These are phyloP conservation scores for Pyrgilauda ruficollis DNA, from an alignment of 2,113 vertebrate genomes.

Conservation along the genomic window DNA sequence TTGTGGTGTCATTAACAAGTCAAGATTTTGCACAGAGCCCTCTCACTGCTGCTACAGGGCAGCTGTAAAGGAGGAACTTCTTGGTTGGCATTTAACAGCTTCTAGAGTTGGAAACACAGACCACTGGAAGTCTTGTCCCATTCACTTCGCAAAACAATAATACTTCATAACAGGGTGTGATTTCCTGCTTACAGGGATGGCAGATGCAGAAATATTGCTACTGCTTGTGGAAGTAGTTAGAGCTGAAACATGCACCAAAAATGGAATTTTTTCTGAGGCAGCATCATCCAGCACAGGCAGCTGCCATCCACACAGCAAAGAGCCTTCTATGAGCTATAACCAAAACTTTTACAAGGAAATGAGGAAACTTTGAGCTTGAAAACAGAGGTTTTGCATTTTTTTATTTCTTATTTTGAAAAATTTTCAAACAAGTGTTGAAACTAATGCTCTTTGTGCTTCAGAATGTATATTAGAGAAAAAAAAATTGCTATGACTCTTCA, in stretches of 20 bases:
- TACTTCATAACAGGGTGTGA: not conserved
- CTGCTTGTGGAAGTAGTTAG: not conserved
- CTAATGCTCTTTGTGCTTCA: not conserved
- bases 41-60: not conserved
- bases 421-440: not conserved
- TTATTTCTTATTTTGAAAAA: not conserved
- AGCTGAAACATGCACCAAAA: not conserved
- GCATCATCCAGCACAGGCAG: not conserved
- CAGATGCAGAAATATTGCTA: not conserved
- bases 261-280: not conserved
- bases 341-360: not conserved
- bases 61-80: not conserved
- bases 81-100: not conserved
- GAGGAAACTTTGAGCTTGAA: not conserved
- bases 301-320: not conserved
- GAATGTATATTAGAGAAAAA: not conserved
- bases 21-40: not conserved
- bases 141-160: not conserved
- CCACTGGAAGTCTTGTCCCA: not conserved
- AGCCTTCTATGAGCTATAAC: not conserved
- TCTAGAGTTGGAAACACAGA: not conserved
- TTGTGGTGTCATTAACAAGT: not conserved
- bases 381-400: not conserved
- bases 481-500: not conserved
- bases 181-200: not conserved